These are phyloP conservation scores for Pelochelys cantorii DNA, from an alignment of 2,797 vertebrate genomes.

Conservation along the genomic window DNA sequence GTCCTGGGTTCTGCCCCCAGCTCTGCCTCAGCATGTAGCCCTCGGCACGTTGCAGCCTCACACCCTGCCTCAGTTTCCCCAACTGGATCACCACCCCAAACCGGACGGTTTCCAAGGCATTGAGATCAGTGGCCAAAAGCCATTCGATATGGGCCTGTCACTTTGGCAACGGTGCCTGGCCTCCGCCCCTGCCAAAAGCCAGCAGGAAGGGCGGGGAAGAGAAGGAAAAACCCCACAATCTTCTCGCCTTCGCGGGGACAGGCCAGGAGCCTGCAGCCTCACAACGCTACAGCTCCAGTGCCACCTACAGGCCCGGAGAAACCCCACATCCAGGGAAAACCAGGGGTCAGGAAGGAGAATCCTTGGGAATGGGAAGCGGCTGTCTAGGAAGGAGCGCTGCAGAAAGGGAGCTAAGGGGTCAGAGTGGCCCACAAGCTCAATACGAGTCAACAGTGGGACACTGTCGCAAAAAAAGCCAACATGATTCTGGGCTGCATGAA, in stretches of 20 bases:
- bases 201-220: neutral
- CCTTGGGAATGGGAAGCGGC: neutral
- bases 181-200: neutral
- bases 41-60: neutral
- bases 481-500: too few relatives aligned
- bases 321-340: neutral
- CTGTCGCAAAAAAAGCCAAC: too few relatives aligned
- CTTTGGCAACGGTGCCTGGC: conserved; percentile 22
- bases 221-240: neutral
- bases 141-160: neutral
- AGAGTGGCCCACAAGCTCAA: too few relatives aligned
- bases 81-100: neutral
- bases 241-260: neutral
- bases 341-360: neutral
- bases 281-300: neutral
- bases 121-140: conserved; percentile 9
- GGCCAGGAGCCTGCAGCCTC: neutral
- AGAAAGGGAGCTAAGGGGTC: too few relatives aligned
- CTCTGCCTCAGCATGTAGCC: neutral
- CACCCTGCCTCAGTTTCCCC: conserved; percentile 53
- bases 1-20: accelerated
- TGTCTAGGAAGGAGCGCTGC: too few relatives aligned
- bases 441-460: too few relatives aligned
- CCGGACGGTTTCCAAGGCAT: conserved; percentile 36
- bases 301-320: neutral